A percentile compares a stretch with the other conserved stretches of the same genome.
These are phyloP conservation scores for Pogona vitticeps DNA, from an alignment of 2,113 vertebrate genomes.

Conservation along the genomic window DNA sequence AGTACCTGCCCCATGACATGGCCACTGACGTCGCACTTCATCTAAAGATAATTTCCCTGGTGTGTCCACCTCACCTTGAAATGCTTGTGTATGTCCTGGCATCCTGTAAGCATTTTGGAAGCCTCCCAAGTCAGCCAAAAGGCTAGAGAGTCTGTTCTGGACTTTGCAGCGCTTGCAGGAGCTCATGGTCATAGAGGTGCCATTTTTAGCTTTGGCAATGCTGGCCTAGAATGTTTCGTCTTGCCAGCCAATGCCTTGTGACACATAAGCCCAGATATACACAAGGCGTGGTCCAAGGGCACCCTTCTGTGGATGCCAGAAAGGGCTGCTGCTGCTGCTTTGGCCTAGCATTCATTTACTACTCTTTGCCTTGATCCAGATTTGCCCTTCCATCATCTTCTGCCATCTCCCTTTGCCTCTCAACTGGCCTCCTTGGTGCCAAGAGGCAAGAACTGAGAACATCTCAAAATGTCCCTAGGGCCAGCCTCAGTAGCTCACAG, in stretches of 20 bases:
- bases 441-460: conserved; percentile 26
- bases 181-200: conserved; percentile 34
- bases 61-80: not conserved
- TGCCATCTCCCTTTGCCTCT: conserved; percentile 19
- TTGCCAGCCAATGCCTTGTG: conserved; percentile 60
- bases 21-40: conserved; percentile 23
- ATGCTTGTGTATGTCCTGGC: not conserved
- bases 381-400: conserved; percentile 13
- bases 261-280: conserved; percentile 62
- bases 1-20: conserved; percentile 1
- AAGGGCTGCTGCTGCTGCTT: too few species aligned
- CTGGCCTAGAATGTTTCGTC: conserved; percentile 39
- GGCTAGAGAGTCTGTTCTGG: conserved; percentile 14
- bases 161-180: conserved; percentile 32
- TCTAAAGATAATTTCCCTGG: not conserved
- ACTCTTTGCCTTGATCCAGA: conserved; percentile 18
- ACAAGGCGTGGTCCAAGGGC: conserved; percentile 51
- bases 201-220: conserved; percentile 50
- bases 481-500: conserved; percentile 35
- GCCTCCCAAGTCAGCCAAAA: not conserved
- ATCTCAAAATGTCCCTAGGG: conserved; percentile 40
- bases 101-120: not conserved
- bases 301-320: not conserved
- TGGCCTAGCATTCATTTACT: not conserved
- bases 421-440: not conserved